phyloP scores from a whole-genome alignment of 2,113 vertebrate species.

The Gadus macrocephalus region DNA sequence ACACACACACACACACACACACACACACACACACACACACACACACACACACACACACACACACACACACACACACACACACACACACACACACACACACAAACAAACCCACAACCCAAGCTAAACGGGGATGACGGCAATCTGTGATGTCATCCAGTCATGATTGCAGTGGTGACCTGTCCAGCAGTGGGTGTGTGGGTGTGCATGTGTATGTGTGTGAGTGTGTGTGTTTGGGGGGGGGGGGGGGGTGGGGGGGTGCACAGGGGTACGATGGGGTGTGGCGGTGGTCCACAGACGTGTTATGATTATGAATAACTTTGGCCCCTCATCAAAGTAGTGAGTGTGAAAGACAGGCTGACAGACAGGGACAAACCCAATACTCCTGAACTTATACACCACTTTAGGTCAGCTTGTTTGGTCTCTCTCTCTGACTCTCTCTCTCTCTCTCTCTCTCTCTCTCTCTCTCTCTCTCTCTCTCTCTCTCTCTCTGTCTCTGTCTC shows the following conservation, averaged over 20 bases:
- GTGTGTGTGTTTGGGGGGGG: no score
- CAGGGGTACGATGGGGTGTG: no score
- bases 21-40: constrained; percentile 7
- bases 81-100: constrained; percentile 6
- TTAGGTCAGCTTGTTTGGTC: constrained; percentile 3
- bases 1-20: constrained; percentile 13
- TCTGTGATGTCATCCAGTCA: constrained; percentile 10
- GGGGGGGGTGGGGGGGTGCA: no score
- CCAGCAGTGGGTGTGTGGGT: no score
- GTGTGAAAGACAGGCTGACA: constrained; percentile 53
- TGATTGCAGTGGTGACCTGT: constrained; percentile 15
- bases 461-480: background rate
- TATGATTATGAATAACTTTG: constrained; percentile 50
- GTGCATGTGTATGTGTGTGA: no score
- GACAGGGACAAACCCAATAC: constrained; percentile 38
- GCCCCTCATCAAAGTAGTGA: constrained; percentile 34
- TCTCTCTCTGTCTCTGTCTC: background rate
- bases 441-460: background rate
- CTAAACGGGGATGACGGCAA: constrained; percentile 11
- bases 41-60: constrained; percentile 8
- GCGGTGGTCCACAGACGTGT: constrained; percentile 14
- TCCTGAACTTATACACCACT: constrained; percentile 26
- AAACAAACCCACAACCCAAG: background rate
- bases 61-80: constrained; percentile 3
- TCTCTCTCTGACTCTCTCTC: background rate